These are phyloP conservation scores for Polietes domitor DNA, from an alignment of 2,888 invertebrate genomes.

Conservation along the genomic window DNA sequence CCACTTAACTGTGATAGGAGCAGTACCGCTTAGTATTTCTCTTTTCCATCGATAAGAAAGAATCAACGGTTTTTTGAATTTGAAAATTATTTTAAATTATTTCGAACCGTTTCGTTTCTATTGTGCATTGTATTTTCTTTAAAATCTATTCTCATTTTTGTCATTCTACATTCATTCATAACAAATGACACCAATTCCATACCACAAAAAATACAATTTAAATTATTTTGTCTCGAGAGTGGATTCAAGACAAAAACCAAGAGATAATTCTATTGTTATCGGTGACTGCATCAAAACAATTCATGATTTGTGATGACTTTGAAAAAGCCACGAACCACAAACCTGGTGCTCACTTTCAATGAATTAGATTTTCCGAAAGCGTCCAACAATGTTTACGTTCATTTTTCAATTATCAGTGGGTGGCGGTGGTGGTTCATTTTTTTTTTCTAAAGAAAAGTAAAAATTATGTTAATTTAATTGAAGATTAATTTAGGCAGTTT, in stretches of 20 bases:
- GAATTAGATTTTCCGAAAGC: neutral
- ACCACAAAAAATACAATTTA: neutral
- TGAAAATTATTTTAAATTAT: too few species aligned
- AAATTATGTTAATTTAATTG: constrained; percentile 31
- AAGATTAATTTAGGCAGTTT: neutral
- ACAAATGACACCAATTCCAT: neutral
- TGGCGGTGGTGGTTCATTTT: neutral
- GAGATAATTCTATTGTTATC: neutral
- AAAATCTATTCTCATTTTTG: too few species aligned
- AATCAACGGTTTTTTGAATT: too few species aligned
- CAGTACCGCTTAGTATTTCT: too few species aligned
- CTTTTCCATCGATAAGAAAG: too few species aligned
- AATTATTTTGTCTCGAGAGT: neutral
- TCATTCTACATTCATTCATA: too few species aligned
- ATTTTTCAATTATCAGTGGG: neutral
- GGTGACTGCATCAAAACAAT: constrained; percentile 3
- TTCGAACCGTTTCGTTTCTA: too few species aligned
- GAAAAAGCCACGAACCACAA: neutral
- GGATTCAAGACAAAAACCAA: neutral
- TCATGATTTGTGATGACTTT: neutral
- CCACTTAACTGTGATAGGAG: too few species aligned
- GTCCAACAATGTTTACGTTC: neutral
- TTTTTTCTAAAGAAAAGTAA: neutral
- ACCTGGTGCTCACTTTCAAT: neutral
- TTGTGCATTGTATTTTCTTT: too few species aligned